Evolutionary conservation across 2,888 invertebrate genomes (phyloP).

Genomic region (Yponomeuta plumbellus): DNA sequence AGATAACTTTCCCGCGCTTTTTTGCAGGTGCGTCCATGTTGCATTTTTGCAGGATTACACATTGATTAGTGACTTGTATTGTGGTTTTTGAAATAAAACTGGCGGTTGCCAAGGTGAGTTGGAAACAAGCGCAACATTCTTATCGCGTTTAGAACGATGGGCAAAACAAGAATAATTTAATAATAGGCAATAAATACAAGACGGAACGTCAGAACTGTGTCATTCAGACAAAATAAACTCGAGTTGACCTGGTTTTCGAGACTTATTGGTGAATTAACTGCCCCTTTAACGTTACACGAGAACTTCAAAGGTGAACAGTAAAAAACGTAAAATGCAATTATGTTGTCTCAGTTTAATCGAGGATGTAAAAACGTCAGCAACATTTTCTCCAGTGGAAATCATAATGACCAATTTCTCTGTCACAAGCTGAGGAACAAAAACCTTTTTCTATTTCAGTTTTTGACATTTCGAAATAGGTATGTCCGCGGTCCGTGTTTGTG

Average conservation of each 20-base stretch:
- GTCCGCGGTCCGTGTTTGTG: slow-evolving; percentile 34
- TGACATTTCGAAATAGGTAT: slow-evolving; percentile 23
- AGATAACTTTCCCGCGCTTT: slow-evolving; percentile 66
- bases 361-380: not conserved
- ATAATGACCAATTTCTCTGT: not conserved
- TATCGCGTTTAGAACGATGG: not conserved
- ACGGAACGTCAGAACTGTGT: slow-evolving; percentile 36
- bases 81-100: not conserved
- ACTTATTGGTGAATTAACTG: slow-evolving; percentile 45
- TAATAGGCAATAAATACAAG: slow-evolving; percentile 13
- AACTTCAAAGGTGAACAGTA: slow-evolving; percentile 42
- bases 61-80: not conserved
- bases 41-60: not conserved
- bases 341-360: not conserved
- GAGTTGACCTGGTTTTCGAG: slow-evolving; percentile 49
- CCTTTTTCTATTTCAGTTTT: slow-evolving; percentile 11
- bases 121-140: not conserved
- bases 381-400: not conserved
- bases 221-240: slow-evolving; percentile 50
- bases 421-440: not conserved
- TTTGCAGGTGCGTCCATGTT: slow-evolving; percentile 63
- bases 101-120: not conserved
- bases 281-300: slow-evolving; percentile 21
- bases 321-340: not conserved
- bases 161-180: slow-evolving; percentile 4